phyloP scores from a whole-genome alignment of 2,113 vertebrate genomes.

The Chaetodon trifascialis region DNA sequence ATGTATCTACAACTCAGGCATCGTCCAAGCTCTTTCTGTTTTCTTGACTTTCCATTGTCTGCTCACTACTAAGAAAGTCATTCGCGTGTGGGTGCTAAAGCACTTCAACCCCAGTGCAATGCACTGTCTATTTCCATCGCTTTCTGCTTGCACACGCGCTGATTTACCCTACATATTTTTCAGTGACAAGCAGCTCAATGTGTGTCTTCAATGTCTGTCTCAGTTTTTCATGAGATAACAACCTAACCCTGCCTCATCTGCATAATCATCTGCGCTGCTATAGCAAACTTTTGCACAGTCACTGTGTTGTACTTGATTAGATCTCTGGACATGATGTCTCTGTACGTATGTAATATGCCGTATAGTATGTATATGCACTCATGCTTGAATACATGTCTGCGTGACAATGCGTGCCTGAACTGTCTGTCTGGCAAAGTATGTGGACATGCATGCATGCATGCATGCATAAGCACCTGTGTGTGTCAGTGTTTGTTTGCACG shows the following conservation, averaged over 20 bases:
- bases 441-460: slow-evolving; percentile 26
- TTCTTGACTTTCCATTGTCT: neutral
- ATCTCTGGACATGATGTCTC: slow-evolving; percentile 41
- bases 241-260: neutral
- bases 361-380: slow-evolving; percentile 47
- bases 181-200: neutral
- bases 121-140: slow-evolving; percentile 2
- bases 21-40: neutral
- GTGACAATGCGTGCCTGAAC: slow-evolving; percentile 59
- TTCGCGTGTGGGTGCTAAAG: slow-evolving; percentile 4
- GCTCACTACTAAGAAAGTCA: slow-evolving; percentile 12
- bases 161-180: slow-evolving; percentile 9
- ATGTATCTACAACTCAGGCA: neutral
- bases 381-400: slow-evolving; percentile 60
- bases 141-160: neutral
- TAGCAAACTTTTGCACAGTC: slow-evolving; percentile 17
- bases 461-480: slow-evolving; percentile 61
- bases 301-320: slow-evolving; percentile 30
- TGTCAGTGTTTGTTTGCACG: slow-evolving; percentile 39
- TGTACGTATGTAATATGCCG: slow-evolving; percentile 29
- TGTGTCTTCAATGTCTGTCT: neutral
- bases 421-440: slow-evolving; percentile 32
- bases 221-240: neutral
- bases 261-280: neutral
- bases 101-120: slow-evolving; percentile 20